Percentiles rank a stretch among this genome's conserved stretches.
Conservation (phyloP, 2,888 invertebrate genomes). For the Phlogophora meticulosa region DNA sequence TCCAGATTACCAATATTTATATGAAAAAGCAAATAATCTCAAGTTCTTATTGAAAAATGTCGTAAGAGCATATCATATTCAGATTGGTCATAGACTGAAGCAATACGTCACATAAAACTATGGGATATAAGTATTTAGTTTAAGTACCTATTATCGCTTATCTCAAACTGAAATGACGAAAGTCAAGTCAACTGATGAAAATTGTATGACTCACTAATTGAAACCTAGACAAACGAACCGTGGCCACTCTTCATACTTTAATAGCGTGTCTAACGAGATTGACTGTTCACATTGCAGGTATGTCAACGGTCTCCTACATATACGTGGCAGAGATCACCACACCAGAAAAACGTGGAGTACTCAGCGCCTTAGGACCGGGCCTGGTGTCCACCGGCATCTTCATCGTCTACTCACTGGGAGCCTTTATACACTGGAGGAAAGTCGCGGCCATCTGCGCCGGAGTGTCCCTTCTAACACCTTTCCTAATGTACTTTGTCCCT, state of each 20-base stretch:
- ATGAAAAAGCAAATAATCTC: neutral
- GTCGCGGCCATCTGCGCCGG: slow-evolving; percentile 92
- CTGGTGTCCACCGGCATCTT: slow-evolving; percentile 94
- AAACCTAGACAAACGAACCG: slow-evolving; percentile 41
- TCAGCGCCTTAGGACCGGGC: slow-evolving; percentile 93
- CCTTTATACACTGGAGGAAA: slow-evolving; percentile 92
- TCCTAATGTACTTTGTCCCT: slow-evolving; percentile 92
- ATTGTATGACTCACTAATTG: slow-evolving; percentile 48
- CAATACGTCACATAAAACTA: neutral
- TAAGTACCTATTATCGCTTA: slow-evolving; percentile 5
- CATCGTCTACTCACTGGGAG: slow-evolving; percentile 93
- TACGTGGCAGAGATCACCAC: slow-evolving; percentile 93
- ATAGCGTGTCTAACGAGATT: slow-evolving; percentile 23
- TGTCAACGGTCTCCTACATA: slow-evolving; percentile 93
- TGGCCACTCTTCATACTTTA: slow-evolving; percentile 39
- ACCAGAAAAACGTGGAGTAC: slow-evolving; percentile 92
- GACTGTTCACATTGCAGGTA: slow-evolving; percentile 85
- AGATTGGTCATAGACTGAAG: slow-evolving; percentile 4
- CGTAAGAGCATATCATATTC: slow-evolving; percentile 17
- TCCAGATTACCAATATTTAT: neutral
- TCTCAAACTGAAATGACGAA: slow-evolving; percentile 22
- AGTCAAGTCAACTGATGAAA: slow-evolving; percentile 29
- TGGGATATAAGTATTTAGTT: slow-evolving; percentile 11
- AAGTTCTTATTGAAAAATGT: neutral
- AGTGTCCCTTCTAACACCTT: slow-evolving; percentile 90